Evolutionary conservation across 2,113 vertebrate genomes (phyloP), one percentile per base, ranked within the genome.

Genomic region (Neodontobutis hainanensis): DNA sequence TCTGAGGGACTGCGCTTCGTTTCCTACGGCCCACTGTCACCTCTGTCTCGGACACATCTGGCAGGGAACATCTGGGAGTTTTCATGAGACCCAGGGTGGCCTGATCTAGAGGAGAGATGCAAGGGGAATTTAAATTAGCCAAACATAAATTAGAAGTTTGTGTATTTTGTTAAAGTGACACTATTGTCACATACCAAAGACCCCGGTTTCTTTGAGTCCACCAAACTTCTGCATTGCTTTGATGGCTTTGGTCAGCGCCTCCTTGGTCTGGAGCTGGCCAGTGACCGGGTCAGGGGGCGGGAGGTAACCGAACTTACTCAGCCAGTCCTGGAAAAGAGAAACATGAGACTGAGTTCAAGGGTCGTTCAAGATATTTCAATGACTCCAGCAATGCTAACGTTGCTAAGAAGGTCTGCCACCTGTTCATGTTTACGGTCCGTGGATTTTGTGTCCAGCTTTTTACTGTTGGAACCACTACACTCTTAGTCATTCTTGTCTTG

Each of bases 251-350:
- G 94, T 92, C 70, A 99, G 87, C 19, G 96, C 94, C 88, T 98
- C 97, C 77, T 94, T 95, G 0, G 94, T 97, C 90, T 95, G 96
- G 32, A 97, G 93, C 62, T 93, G 95, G 11, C 95, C 96, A 0
- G 94, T 93, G 14, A 92, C 81, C 0, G 95, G 94, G 70, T 96
- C 95, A 0, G 94, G 85, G 0, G 95, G 94, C 0, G 95, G 96
- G 85, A 99, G 94, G 81, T 99, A 99, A 19, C 97, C 97, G 35
- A 98, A 99, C 81, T 90, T 95, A 42, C 87, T 97, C 88, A 99
- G 91, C 97, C 97, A 99, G 76, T 98, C 96, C 97, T 99, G 88
- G 16, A 65, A 36, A 12, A 49, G 46, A 63, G 60, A 76, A 81
- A 88, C 49, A 52, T 63, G 1, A 64, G 61, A 81, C 40, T 61